Percentiles rank a stretch among this genome's conserved stretches.
Conservation (phyloP, 1,140 invertebrate genomes). For the Cylas formicarius region DNA sequence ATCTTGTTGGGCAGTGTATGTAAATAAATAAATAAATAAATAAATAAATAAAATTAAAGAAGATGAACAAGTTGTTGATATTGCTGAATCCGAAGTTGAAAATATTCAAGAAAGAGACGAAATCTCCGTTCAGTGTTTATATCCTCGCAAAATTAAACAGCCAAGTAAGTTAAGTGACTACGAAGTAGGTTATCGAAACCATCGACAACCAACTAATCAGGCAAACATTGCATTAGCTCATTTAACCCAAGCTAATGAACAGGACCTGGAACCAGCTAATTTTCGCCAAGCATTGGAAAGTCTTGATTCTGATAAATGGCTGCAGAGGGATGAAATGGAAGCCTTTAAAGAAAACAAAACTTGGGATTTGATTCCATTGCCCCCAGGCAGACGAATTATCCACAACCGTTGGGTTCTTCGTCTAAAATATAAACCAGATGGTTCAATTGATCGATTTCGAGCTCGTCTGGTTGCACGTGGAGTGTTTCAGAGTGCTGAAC, state of each 20-base stretch:
- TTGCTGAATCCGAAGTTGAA: no score
- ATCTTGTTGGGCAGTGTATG: no score
- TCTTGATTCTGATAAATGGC: constrained; percentile 32
- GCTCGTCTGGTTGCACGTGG: constrained; percentile 41
- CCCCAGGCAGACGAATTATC: constrained; percentile 28
- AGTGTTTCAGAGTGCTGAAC: constrained; percentile 31
- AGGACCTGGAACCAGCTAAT: constrained; percentile 21
- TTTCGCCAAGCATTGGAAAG: constrained; percentile 33
- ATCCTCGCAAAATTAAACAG: no score
- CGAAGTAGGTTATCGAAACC: no score
- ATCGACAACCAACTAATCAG: no score
- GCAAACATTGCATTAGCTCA: constrained; percentile 1
- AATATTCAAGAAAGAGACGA: no score
- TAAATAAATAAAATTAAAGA: no score
- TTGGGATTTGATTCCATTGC: constrained; percentile 37
- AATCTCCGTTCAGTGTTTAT: no score
- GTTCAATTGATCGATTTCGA: constrained; percentile 17
- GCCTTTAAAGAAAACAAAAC: constrained; percentile 38
- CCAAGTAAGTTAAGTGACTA: no score
- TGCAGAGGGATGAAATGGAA: constrained; percentile 34
- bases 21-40: not conserved
- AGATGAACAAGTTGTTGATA: no score
- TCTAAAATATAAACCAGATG: constrained; percentile 21
- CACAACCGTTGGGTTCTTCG: constrained; percentile 38
- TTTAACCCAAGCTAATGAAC: constrained; percentile 2